Base-by-base conservation (phyloP, 2,888 invertebrate species). In the Drosophila suboccidentalis region DNA sequence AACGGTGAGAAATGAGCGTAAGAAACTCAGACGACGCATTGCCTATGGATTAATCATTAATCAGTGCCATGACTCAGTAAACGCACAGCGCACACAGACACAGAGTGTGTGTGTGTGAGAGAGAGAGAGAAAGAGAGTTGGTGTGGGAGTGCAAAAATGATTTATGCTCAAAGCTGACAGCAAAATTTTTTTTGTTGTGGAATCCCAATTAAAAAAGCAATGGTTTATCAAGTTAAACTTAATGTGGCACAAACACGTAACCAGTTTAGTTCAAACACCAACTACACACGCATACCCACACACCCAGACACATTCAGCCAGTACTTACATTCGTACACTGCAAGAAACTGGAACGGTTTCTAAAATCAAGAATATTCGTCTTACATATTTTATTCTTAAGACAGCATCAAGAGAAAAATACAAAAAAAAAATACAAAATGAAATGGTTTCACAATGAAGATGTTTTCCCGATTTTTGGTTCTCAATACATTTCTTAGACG, bases 31-130 rank as follows among this genome's bases (percentile, higher is more conserved):
- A 39, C 75, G 64, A 62, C 80, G 80, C 72, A 78, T 65, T 75
- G 78, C 78, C 78, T 65, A 75, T 75, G 57, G 76, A 78, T 80
- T 80, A 78, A 78, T 78, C 78, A 80, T 75, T 78, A 78, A 79
- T 80, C 75, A 79, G 66, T 67, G 77, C 60, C 58, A 60, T 6
- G 36, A 43, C 19, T n/a, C n/a, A n/a, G 38, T 47, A 54, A 13
- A n/a, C n/a, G n/a, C n/a, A 29, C 41, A 26, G 44, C 39, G 32
- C 41, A 44, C 36, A 54, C 4, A 39, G 29, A 22, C 13, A n/a
- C 9, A 19, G 15, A 5, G 22, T n/a, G 39, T 26, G 46, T 10
- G 6, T 38, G 22, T 19, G 44, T 5, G 41, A 17, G n/a, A 3
- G 10, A n/a, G 34, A 19, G 43, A 26, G 26, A 3, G 17, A n/a